Base-by-base conservation (phyloP, 2,797 vertebrate genomes). In the Masticophis lateralis region DNA sequence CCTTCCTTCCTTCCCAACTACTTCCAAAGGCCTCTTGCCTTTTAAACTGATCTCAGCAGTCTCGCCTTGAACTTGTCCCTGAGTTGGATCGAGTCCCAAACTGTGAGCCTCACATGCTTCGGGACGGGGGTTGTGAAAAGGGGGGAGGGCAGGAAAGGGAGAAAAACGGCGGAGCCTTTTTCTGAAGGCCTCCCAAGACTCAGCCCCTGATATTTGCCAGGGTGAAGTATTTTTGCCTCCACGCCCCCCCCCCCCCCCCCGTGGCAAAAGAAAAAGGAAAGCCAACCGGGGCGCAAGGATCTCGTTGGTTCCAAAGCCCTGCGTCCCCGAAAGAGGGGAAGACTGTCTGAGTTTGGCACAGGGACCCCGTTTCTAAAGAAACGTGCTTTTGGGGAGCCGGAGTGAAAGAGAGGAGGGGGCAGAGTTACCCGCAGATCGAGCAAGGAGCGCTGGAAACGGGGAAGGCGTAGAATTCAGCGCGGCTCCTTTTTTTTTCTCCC, bases 71-170 rank as follows among this genome's bases (percentile, higher is more conserved):
- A 37, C 69, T 18, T 79, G 69, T 53, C 27, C 51, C 86, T 16
- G 14, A 28, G 7, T 57, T 83, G 69, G 56, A 83, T 55, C 37
- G 3, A 4, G 43, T 53, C 69, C 74, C 25, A 43, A 10, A n/a
- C 22, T 60, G 12, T 57, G 55, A n/a, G 14, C 11, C 32, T 32
- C 37, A 27, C 13, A 10, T 2, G 47, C 18, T 88, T 16, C 12
- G 32, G 1, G 57, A 13, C 0, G 5, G 11, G 8, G 0, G 16
- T 20, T 57, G 56, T 18, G 37, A 2, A 5, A 8, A 1, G 79
- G 10, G 37, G 9, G 10, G 1, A 0, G 11, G 0, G 0, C 2
- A 0, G 16, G 25, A 79, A 5, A 1, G 25, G 2, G 11, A 51
- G 12, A 14, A 59, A 59, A 37, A 37, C 5, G 12, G 32, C 28